A percentile compares a stretch with the other conserved stretches of the same genome.
Evolutionary conservation across 1,140 invertebrate genomes (phyloP).

Genomic region (Metopolophium dirhodum): DNA sequence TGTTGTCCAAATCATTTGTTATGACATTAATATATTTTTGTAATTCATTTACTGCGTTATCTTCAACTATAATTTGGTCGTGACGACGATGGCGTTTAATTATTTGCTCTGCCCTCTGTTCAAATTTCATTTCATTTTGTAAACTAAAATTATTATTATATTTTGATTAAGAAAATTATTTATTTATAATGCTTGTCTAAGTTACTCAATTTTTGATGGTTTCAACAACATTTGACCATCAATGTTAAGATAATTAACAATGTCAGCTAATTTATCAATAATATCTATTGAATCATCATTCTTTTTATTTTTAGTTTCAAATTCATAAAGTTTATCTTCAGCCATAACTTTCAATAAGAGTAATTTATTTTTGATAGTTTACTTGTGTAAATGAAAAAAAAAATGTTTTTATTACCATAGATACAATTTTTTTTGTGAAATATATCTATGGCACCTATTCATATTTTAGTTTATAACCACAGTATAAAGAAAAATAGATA

Average conservation of each 20-base stretch:
- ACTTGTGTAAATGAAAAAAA: neutral
- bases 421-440: neutral
- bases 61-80: constrained; percentile 8
- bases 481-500: no score
- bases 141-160: neutral
- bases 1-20: neutral
- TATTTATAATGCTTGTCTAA: neutral
- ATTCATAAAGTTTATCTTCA: constrained; percentile 46
- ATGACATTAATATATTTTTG: neutral
- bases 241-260: neutral
- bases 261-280: neutral
- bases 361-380: neutral
- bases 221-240: constrained; percentile 4
- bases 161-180: neutral
- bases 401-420: constrained; percentile 27
- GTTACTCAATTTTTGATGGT: constrained; percentile 20
- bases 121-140: constrained; percentile 15
- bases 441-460: neutral
- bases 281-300: neutral
- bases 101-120: constrained; percentile 21
- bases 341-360: constrained; percentile 46
- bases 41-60: neutral
- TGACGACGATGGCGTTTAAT: neutral
- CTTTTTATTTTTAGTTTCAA: constrained; percentile 21
- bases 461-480: neutral